phyloP scores from a whole-genome alignment of 2,888 invertebrate genomes.

The Drosophila gaucha region DNA sequence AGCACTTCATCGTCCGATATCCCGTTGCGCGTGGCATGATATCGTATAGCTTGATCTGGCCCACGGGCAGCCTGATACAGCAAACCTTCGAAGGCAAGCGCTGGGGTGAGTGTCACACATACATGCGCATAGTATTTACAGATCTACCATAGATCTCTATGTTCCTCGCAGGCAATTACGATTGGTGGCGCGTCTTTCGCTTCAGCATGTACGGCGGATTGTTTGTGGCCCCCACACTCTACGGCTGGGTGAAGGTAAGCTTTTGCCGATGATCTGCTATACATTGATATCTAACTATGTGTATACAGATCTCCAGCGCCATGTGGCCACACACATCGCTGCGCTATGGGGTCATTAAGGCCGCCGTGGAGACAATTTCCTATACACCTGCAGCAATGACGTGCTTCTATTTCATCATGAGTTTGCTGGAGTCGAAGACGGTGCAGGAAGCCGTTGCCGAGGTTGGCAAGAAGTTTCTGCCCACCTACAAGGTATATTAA shows the following conservation, averaged over 20 bases:
- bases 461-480: slow-evolving; percentile 90
- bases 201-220: slow-evolving; percentile 92
- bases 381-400: slow-evolving; percentile 92
- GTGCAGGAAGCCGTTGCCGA: slow-evolving; percentile 87
- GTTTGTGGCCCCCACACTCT: slow-evolving; percentile 92
- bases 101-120: slow-evolving; percentile 85
- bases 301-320: slow-evolving; percentile 87
- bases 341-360: slow-evolving; percentile 90
- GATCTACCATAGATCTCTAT: neutral
- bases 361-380: slow-evolving; percentile 90
- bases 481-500: slow-evolving; percentile 87
- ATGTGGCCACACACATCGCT: slow-evolving; percentile 91
- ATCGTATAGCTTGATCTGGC: slow-evolving; percentile 90
- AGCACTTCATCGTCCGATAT: slow-evolving; percentile 79
- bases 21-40: slow-evolving; percentile 87
- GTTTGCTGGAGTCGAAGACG: slow-evolving; percentile 89
- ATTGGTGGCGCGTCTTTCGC: slow-evolving; percentile 89
- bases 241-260: slow-evolving; percentile 90
- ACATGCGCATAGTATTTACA: neutral
- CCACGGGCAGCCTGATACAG: slow-evolving; percentile 89
- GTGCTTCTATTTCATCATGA: slow-evolving; percentile 92
- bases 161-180: slow-evolving; percentile 86
- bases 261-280: neutral
- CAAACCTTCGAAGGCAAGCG: slow-evolving; percentile 89
- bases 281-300: neutral